Conservation (phyloP, 2,888 invertebrate genomes). For the Halocaridina rubra region DNA sequence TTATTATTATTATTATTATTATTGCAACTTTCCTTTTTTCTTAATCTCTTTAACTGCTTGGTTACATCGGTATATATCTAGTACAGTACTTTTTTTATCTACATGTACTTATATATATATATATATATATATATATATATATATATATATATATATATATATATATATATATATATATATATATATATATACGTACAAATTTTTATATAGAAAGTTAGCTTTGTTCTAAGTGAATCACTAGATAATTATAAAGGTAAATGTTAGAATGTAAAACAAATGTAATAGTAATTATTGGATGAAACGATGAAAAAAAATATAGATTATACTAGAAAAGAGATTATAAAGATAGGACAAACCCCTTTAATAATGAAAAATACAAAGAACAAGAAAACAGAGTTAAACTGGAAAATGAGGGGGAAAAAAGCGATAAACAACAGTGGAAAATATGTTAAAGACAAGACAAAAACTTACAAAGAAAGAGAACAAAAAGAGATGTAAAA, state of each 20-base stretch:
- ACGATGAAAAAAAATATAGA: too few species aligned
- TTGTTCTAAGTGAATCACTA: background rate
- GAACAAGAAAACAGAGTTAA: too few species aligned
- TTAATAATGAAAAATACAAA: too few species aligned
- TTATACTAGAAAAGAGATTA: too few species aligned
- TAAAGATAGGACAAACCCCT: too few species aligned
- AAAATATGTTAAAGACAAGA: background rate
- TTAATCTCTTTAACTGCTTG: background rate
- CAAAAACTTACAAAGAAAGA: background rate
- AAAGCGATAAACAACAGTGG: background rate
- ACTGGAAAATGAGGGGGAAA: background rate
- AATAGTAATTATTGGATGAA: too few species aligned
- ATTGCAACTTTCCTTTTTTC: background rate
- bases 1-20: background rate
- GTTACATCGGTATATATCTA: background rate
- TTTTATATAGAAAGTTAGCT: background rate
- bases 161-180: slow-evolving; percentile 20
- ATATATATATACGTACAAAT: slow-evolving; percentile 1
- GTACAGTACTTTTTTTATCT: background rate
- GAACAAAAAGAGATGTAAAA: background rate
- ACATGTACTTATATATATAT: slow-evolving; percentile 10
- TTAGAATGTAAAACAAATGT: too few species aligned
- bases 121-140: slow-evolving; percentile 18
- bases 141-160: slow-evolving; percentile 14
- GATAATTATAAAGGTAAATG: background rate